These are phyloP conservation scores for Eilema sororculum DNA, from an alignment of 2,888 invertebrate species.

Conservation along the genomic window DNA sequence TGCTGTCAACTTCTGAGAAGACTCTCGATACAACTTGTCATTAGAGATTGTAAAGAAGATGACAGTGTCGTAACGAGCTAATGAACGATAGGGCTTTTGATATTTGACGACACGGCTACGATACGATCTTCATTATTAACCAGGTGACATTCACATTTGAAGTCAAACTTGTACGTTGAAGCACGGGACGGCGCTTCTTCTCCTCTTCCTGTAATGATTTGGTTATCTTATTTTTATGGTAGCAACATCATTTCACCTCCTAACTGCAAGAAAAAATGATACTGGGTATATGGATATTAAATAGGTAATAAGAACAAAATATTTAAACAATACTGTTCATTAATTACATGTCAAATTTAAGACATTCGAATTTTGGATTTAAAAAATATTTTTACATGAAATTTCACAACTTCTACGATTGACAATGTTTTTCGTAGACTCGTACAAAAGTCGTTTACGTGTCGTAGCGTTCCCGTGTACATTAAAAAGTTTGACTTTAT, in stretches of 20 bases:
- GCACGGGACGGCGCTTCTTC: background rate
- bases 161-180: background rate
- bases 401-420: background rate
- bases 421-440: background rate
- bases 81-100: slow-evolving; percentile 56
- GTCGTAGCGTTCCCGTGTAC: background rate
- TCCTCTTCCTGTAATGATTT: too few relatives aligned
- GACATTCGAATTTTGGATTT: background rate
- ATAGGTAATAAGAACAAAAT: background rate
- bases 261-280: too few relatives aligned
- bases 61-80: slow-evolving; percentile 82
- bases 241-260: too few relatives aligned
- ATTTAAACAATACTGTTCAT: background rate
- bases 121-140: background rate
- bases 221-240: too few relatives aligned
- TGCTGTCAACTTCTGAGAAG: slow-evolving; percentile 84
- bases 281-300: background rate
- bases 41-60: slow-evolving; percentile 80
- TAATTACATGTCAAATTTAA: background rate
- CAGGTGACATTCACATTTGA: background rate
- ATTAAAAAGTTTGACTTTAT: slow-evolving; percentile 57
- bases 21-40: slow-evolving; percentile 67
- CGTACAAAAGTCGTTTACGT: background rate
- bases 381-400: background rate
- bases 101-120: slow-evolving; percentile 14